phyloP scores from a whole-genome alignment of 2,888 invertebrate species.

The Gastracanthus pulcherrimus region DNA sequence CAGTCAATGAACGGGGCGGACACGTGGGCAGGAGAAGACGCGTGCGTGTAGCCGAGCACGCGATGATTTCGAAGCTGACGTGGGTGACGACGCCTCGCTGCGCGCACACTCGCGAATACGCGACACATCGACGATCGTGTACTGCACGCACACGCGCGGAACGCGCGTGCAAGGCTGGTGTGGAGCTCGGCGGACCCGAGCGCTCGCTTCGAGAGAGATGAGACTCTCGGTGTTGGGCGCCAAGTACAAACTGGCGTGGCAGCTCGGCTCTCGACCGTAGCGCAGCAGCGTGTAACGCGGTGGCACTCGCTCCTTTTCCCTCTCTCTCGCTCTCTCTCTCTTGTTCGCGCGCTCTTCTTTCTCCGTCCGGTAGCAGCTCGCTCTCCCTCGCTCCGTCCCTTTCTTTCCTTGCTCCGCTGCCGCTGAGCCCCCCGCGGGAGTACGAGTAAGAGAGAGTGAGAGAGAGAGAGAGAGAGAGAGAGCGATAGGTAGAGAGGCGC shows the following conservation, averaged over 20 bases:
- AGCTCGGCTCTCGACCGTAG: conserved; percentile 70
- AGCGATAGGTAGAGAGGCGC: too few species aligned
- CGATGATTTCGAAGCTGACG: not conserved
- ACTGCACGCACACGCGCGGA: not conserved
- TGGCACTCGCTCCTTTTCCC: conserved; percentile 68
- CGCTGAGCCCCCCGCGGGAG: conserved; percentile 40
- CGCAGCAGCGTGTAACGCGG: conserved; percentile 70
- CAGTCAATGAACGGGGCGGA: conserved; percentile 14
- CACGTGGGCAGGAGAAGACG: conserved; percentile 13
- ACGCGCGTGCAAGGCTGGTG: not conserved
- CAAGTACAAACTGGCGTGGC: conserved; percentile 72
- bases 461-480: conserved; percentile 3
- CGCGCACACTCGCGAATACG: not conserved
- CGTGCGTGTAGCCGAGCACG: not conserved
- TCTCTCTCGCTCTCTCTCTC: conserved; percentile 59
- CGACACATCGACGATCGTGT: too few species aligned
- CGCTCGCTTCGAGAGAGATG: conserved; percentile 27
- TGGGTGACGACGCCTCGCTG: not conserved
- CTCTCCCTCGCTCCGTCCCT: conserved; percentile 57
- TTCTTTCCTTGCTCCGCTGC: conserved; percentile 56
- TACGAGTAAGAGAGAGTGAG: not conserved
- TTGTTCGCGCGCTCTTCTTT: conserved; percentile 20
- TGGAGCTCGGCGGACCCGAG: conserved; percentile 28
- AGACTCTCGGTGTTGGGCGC: conserved; percentile 58
- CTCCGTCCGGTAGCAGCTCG: conserved; percentile 46